phyloP scores from a whole-genome alignment of 2,113 vertebrate genomes.

The Edolisoma coerulescens region DNA sequence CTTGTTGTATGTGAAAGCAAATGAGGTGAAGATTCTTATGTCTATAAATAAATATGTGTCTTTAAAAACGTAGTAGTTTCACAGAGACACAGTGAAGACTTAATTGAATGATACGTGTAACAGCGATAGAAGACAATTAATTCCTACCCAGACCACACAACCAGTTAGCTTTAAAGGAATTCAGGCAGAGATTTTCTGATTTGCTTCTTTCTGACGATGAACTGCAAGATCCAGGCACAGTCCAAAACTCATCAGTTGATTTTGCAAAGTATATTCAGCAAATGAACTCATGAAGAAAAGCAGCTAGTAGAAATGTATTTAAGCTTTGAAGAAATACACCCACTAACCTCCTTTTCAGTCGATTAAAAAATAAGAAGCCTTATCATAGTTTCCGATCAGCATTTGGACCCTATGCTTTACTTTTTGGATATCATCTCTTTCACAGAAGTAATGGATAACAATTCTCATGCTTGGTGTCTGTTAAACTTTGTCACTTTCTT shows the following conservation, averaged over 20 bases:
- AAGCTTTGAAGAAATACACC: background rate
- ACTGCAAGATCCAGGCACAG: background rate
- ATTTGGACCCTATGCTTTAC: background rate
- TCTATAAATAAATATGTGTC: background rate
- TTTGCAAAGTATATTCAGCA: background rate
- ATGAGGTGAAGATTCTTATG: background rate
- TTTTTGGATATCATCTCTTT: background rate
- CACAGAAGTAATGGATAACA: background rate
- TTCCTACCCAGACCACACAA: background rate
- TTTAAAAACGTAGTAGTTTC: background rate
- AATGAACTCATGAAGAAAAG: background rate
- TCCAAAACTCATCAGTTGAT: background rate
- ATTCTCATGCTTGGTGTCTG: accelerated
- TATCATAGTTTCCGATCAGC: background rate
- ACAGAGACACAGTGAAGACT: background rate
- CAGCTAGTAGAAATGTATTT: background rate
- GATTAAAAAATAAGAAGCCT: background rate
- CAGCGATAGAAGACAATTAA: background rate
- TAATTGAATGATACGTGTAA: background rate
- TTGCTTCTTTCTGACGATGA: background rate
- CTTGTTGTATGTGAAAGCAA: background rate
- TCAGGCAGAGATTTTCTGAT: background rate
- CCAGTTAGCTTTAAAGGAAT: background rate
- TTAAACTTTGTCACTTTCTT: background rate
- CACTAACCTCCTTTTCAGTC: background rate